Conservation (phyloP, 2,113 vertebrate genomes). For the Chaetodon auriga region DNA sequence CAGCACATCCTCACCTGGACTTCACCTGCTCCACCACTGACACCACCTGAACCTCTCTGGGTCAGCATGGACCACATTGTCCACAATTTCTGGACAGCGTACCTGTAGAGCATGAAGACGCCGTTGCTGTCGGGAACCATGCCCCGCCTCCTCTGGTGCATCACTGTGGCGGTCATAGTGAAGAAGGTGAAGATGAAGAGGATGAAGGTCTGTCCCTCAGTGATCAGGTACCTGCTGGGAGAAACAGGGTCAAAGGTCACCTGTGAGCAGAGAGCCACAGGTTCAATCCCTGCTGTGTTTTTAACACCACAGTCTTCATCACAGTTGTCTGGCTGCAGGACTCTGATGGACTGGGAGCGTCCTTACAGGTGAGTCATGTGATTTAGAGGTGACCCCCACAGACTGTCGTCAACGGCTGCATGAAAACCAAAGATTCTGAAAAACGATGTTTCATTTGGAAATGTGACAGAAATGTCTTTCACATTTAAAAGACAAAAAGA, state of each 20-base stretch:
- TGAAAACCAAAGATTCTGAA: too few relatives aligned
- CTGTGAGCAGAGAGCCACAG: not conserved
- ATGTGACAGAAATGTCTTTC: too few relatives aligned
- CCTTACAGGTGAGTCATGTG: too few relatives aligned
- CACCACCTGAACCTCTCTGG: not conserved
- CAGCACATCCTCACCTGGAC: too few relatives aligned
- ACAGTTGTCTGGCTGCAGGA: too few relatives aligned
- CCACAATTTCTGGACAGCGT: too few relatives aligned
- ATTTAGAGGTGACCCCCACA: too few relatives aligned
- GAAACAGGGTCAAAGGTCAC: not conserved
- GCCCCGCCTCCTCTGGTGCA: conserved; percentile 88
- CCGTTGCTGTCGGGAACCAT: conserved; percentile 90
- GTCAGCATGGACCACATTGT: not conserved
- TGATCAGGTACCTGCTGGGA: conserved; percentile 90
- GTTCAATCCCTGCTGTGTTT: not conserved
- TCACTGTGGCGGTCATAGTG: conserved; percentile 90
- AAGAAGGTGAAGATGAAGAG: conserved; percentile 94
- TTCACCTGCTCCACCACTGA: not conserved
- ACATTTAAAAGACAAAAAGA: not conserved
- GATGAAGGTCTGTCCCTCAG: conserved; percentile 94
- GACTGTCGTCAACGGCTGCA: too few relatives aligned
- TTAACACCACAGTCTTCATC: too few relatives aligned
- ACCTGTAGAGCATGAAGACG: conserved; percentile 88
- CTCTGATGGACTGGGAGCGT: too few relatives aligned
- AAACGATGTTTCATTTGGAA: too few relatives aligned